Conservation (phyloP, 2,888 invertebrate genomes). For the Ichneumon xanthorius region DNA sequence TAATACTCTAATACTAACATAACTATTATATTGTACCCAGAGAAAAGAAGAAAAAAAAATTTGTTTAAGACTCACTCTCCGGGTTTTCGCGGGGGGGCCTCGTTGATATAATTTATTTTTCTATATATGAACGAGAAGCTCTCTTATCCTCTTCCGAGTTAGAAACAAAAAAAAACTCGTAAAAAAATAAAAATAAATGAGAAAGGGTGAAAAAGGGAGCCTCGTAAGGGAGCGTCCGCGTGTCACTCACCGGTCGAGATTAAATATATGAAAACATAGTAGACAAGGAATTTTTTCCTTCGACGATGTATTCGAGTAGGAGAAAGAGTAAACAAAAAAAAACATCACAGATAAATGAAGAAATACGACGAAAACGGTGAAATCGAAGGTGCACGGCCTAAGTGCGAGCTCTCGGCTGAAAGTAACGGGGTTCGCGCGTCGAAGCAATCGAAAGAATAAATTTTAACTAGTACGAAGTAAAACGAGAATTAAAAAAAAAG, state of each 20-base stretch:
- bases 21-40: conserved; percentile 46
- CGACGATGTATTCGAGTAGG: conserved; percentile 6
- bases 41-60: conserved; percentile 33
- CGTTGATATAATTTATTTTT: conserved; percentile 82
- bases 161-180: conserved; percentile 16
- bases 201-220: conserved; percentile 18
- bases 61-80: conserved; percentile 51
- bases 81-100: conserved; percentile 52
- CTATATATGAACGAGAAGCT: conserved; percentile 77
- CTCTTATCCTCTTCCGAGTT: conserved; percentile 51
- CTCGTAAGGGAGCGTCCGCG: conserved; percentile 19
- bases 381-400: conserved; percentile 69
- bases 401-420: conserved; percentile 66
- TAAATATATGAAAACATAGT: conserved; percentile 31
- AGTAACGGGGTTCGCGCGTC: conserved; percentile 64
- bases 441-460: conserved; percentile 65
- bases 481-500: conserved; percentile 23
- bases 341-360: background rate
- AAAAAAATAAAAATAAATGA: conserved; percentile 14
- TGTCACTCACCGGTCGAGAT: conserved; percentile 27
- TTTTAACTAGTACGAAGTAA: conserved; percentile 20
- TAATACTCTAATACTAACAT: conserved; percentile 38
- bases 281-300: conserved; percentile 17
- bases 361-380: conserved; percentile 39
- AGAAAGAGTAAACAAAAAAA: background rate